Evolutionary conservation across 2,888 invertebrate genomes (phyloP).

Genomic region (Ectemnius lituratus): DNA sequence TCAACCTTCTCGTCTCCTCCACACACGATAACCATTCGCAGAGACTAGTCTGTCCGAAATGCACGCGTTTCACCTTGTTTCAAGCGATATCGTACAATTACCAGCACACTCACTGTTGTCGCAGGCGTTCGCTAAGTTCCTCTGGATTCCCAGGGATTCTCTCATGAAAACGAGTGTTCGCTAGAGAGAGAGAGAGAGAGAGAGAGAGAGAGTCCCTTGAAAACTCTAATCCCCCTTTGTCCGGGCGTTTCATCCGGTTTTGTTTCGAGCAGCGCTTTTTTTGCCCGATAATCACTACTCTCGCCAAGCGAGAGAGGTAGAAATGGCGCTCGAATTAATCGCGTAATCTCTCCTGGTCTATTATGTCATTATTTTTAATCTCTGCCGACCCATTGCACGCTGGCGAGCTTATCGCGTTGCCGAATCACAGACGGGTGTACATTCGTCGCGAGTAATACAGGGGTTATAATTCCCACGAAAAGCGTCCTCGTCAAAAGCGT

Average conservation of each 20-base stretch:
- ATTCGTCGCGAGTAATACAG: slow-evolving; percentile 6
- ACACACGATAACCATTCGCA: slow-evolving; percentile 15
- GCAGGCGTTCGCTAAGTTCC: not conserved
- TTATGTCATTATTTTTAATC: slow-evolving; percentile 15
- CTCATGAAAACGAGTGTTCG: not conserved
- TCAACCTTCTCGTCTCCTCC: not conserved
- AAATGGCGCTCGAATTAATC: slow-evolving; percentile 1
- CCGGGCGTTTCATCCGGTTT: not conserved
- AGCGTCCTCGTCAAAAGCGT: slow-evolving; percentile 15
- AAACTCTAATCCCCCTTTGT: not conserved
- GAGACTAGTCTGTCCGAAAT: slow-evolving; percentile 25
- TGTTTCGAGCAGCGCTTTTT: not conserved
- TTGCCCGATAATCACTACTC: not conserved
- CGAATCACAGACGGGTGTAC: not conserved
- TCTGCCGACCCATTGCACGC: not conserved
- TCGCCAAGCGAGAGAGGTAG: no score
- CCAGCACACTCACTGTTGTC: slow-evolving; percentile 3
- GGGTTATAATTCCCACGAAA: slow-evolving; percentile 34
- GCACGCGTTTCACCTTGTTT: slow-evolving; percentile 13
- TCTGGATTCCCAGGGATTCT: not conserved
- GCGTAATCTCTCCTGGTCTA: slow-evolving; percentile 9
- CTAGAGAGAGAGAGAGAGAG: no score
- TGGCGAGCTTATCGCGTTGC: not conserved
- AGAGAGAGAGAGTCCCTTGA: not conserved
- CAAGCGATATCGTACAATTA: slow-evolving; percentile 14